A percentile compares a stretch with the other conserved stretches of the same genome.
Evolutionary conservation across 2,888 invertebrate species (phyloP).

Genomic region (Ormyrus thymus): DNA sequence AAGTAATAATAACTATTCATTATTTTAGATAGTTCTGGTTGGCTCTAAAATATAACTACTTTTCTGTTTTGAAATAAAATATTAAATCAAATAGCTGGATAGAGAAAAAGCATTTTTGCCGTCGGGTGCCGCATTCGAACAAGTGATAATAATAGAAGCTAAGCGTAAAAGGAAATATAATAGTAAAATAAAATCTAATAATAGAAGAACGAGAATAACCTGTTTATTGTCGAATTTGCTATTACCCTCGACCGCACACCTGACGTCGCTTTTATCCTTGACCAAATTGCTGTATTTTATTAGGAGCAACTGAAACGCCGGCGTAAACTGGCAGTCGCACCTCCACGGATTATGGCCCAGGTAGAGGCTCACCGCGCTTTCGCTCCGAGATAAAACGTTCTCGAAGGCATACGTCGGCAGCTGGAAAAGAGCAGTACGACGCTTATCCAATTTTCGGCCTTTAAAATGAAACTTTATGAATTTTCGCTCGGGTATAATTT

Average conservation of each 20-base stretch:
- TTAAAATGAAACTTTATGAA: too few species aligned
- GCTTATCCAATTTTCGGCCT: slow-evolving; percentile 5
- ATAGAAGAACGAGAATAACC: slow-evolving; percentile 73
- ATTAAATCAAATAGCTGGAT: too few species aligned
- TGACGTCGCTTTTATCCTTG: slow-evolving; percentile 82
- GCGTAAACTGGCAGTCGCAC: slow-evolving; percentile 88
- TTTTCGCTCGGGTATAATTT: too few species aligned
- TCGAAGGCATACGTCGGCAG: slow-evolving; percentile 88
- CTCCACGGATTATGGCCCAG: slow-evolving; percentile 88
- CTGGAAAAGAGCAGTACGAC: slow-evolving; percentile 71
- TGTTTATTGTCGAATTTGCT: slow-evolving; percentile 80
- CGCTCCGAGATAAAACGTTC: slow-evolving; percentile 85
- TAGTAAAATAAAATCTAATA: background rate
- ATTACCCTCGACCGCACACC: slow-evolving; percentile 80
- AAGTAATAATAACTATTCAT: too few species aligned
- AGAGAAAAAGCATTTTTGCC: too few species aligned
- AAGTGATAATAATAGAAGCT: background rate
- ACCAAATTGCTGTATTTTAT: slow-evolving; percentile 81
- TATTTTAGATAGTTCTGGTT: too few species aligned
- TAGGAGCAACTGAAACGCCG: slow-evolving; percentile 80
- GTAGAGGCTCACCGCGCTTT: slow-evolving; percentile 82
- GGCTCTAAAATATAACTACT: too few species aligned
- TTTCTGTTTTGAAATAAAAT: too few species aligned
- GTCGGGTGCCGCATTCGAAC: too few species aligned
- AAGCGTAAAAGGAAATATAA: background rate